Base-by-base conservation (phyloP, 2,797 vertebrate genomes). In the Jordanella pulchra region DNA sequence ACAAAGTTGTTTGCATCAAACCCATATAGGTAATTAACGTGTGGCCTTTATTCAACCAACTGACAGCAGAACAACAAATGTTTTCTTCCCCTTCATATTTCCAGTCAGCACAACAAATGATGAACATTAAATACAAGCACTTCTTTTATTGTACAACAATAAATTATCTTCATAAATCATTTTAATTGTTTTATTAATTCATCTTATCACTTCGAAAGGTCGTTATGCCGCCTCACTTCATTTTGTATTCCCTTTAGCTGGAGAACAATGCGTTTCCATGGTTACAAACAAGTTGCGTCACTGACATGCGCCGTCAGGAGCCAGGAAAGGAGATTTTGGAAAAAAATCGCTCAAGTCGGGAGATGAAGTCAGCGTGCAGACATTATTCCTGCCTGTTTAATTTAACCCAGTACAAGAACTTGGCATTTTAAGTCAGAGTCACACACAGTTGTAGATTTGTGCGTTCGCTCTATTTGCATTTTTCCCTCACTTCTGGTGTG, bases 201-300 rank as follows among this genome's bases (percentile, higher is more conserved):
- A 14, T 27, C 13, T 23, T 60, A 11, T 42, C n/a, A 53, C 50
- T 42, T 63, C 25, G 13, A n/a, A 15, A 23, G 35, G 15, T 25
- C 23, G 23, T n/a, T 3, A 35, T 60, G 9, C 5, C 18, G 9
- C 5, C 18, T 60, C 17, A 39, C 25, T 4, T 1, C 11, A 3
- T 21, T 39, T 30, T 51, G 27, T 51, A 32, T 69, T 25, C 39
- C 17, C 10, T 27, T 27, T 17, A 39, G 44, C 15, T 44, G 25
- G 25, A 44, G 23, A 13, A 44, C 35, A 7, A 27, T 48, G 42
- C 45, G 44, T 23, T 32, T 12, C 68, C 65, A 73, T 67, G 54
- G 56, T 67, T 67, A 67, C 60, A 75, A 77, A 68, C 80, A 0
- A 80, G 81, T 83, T 86, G 76, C 91, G 92, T 93, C 92, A 93